Evolutionary conservation across 2,888 invertebrate genomes (phyloP), one percentile per base, ranked within the genome.

Genomic region (Seira ritae): DNA sequence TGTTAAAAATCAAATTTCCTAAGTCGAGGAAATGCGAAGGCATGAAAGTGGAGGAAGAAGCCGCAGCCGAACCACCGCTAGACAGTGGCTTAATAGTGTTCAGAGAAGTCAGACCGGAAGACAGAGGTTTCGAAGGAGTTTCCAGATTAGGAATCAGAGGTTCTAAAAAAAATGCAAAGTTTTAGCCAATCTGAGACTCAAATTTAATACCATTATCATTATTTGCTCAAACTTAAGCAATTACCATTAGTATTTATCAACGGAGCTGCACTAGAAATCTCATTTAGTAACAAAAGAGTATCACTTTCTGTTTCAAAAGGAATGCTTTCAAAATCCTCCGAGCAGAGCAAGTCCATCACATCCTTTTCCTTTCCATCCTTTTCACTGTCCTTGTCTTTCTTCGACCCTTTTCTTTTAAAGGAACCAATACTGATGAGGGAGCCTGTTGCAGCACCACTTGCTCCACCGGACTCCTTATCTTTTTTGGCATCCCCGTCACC

Each of bases 11-110:
- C 22, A 86, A 73, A 66, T 37, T 87, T 23, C 82, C 85, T 37
- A 89, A 86, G 62, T 89, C 87, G n/a, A 89, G 80, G 6, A 89
- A 77, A 37, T 88, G 87, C 19, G 89, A 89, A 74, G 89, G 89
- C 80, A 89, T 83, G 76, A 87, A 89, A 1, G 79, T 76, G 19
- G 84, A 84, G 1, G 65, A 62, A 4, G 74, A 68, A 0, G 42
- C n/a, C 15, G 55, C 31, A 4, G 31, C 31, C 8, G 31, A 8
- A 4, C 31, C 31, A 60, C 24, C 62, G 60, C 55, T 50, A 37
- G 46, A 46, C 10, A 66, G 60, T 8, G 80, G 23, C 31, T 81
- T 81, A 66, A 71, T 10, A 19, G 37, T 42, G 31, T 73, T 80
- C 6, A 74, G 22, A 46, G 81, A 74, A n/a, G 24, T 42, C 20